These are phyloP conservation scores for Alviniconcha marisindica DNA, from an alignment of 1,140 invertebrate species.

Conservation along the genomic window DNA sequence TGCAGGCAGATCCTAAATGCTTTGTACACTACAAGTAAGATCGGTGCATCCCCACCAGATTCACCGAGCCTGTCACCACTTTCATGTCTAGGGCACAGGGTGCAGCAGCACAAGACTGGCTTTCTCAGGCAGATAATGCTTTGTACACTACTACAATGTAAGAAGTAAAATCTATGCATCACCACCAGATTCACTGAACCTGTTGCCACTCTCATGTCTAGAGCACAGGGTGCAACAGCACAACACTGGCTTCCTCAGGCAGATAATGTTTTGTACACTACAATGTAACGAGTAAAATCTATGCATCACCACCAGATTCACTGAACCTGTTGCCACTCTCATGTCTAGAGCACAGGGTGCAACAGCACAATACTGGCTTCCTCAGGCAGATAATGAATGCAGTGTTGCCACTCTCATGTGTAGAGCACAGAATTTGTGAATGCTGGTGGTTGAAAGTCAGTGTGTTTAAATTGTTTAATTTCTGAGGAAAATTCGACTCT, in stretches of 20 bases:
- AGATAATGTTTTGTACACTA: background rate
- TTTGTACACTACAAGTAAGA: background rate
- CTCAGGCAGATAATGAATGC: background rate
- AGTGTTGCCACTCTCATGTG: background rate
- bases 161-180: too few relatives aligned
- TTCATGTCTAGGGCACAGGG: too few relatives aligned
- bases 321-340: too few relatives aligned
- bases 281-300: background rate
- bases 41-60: too few relatives aligned
- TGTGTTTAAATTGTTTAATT: too few relatives aligned
- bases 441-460: too few relatives aligned
- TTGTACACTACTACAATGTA: too few relatives aligned
- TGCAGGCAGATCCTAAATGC: background rate
- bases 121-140: too few relatives aligned
- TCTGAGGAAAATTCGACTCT: too few relatives aligned
- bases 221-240: background rate
- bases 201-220: background rate
- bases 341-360: background rate
- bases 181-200: background rate
- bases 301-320: background rate
- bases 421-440: background rate
- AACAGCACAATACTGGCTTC: slow-evolving; percentile 1
- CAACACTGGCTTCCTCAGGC: slow-evolving; percentile 6
- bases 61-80: too few relatives aligned
- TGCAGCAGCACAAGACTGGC: too few relatives aligned